Base-by-base conservation (phyloP, 2,888 invertebrate species). In the Drosophila pullipes region DNA sequence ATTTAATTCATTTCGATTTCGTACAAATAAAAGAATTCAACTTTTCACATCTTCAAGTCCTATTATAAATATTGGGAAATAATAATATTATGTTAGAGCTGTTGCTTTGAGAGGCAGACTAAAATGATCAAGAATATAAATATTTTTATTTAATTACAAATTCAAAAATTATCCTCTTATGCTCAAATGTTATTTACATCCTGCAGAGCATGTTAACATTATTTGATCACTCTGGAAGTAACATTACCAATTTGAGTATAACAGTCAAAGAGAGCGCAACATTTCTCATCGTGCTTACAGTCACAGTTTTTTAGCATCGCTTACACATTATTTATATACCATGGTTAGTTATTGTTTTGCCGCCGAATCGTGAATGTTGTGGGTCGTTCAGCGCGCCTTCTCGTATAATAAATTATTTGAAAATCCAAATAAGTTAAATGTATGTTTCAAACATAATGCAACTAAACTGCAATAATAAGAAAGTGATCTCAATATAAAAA, bases 241-340 rank as follows among this genome's bases (percentile, higher is more conserved):
- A 76, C 72, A 77, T 55, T 16, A 33, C 75, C 75, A 77, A 35
- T 62, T 58, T 57, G 75, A 75, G 75, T 65, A 16, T 53, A 76
- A 49, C 77, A 77, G 37, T 35, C 28, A 18, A 28, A n/a, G 35
- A n/a, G 52, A 70, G 69, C 28, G 52, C 47, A 31, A 44, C 5
- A 41, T 41, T 22, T 49, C 39, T 47, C 25, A 4, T 16, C 9
- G 47, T 25, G 25, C 47, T 25, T 22, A 7, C 22, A 16, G 22
- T 67, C 30, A 31, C 59, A 30, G 30, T 11, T 35, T n/a, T 37
- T 39, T 50, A 25, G 57, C 39, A 60, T 18, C 47, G 50, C 18
- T 52, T 49, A 13, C 49, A 53, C 30, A 52, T 59, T 50, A 66
- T 28, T 30, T n/a, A 39, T 39, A 18, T 28, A 11, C 18, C 16